Evolutionary conservation across 2,797 vertebrate genomes (phyloP), one percentile per base, ranked within the genome.

Genomic region (Diplodus sargus): DNA sequence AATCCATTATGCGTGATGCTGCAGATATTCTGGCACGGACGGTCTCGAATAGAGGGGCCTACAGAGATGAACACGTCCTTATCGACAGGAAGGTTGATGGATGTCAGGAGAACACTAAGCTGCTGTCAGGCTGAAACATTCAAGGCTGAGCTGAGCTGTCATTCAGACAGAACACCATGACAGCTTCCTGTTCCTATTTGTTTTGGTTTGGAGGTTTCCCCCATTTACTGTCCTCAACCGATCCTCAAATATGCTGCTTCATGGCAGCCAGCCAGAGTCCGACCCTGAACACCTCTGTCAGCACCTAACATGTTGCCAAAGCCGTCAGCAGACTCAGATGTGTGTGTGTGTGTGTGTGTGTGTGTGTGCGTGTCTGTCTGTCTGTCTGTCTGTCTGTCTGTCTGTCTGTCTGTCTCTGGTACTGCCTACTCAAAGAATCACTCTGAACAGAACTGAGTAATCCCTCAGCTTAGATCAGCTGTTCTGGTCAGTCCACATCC

Each of bases 201-300:
- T 77, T 77, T 39, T 57, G 59, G 52, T 76, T 9, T 22, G 57
- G 23, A 69, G 25, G 48, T 61, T 53, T 62, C 53, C 57, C 45
- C 28, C 66, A 11, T 0, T 5, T 2, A 10, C 47, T 28, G 47
- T 1, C 9, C 48, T 14, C 12, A 42, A 7, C 43, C 20, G 7
- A 16, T 17, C 57, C 56, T 70, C 23, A 47, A 6, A 43, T 23
- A 5, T 23, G 39, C n/a, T 22, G 20, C 39, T 59, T 47, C 1
- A 30, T 30, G 11, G 16, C 61, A 18, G 47, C 39, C 39, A 39
- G 39, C 39, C 39, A 39, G 34, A 30, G 25, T 49, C 23, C n/a
- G 62, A 63, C 9, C 22, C 49, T 18, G 64, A 76, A 30, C 10
- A 2, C 9, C 5, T 68, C 73, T 58, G 63, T 67, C 73, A 59